A percentile compares a stretch with the other conserved stretches of the same genome.
phyloP scores from a whole-genome alignment of 2,888 invertebrate genomes.

The Sminthurides aquaticus region DNA sequence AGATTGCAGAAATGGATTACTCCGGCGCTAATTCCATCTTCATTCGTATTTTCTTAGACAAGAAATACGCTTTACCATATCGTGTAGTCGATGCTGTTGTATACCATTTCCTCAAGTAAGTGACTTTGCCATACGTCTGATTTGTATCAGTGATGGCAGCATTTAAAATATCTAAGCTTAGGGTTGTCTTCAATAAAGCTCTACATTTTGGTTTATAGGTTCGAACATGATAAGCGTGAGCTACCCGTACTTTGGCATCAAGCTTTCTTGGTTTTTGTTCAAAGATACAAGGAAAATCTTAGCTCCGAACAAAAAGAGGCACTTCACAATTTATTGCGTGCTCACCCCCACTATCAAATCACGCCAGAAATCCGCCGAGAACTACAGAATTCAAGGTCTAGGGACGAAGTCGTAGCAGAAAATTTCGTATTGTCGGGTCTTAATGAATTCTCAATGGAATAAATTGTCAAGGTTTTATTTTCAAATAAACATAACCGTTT shows the following conservation, averaged over 20 bases:
- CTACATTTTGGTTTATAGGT: no score
- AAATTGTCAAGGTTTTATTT: constrained; percentile 9
- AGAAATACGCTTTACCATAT: constrained; percentile 94
- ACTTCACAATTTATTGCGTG: constrained; percentile 66
- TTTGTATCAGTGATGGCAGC: neutral
- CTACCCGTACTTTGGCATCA: constrained; percentile 98
- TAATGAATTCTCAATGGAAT: constrained; percentile 18
- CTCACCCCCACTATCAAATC: constrained; percentile 59
- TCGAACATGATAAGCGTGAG: constrained; percentile 70
- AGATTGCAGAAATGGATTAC: constrained; percentile 96
- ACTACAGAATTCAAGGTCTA: constrained; percentile 70
- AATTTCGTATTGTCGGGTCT: constrained; percentile 10
- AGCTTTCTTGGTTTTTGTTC: constrained; percentile 82
- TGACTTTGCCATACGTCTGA: constrained; percentile 3
- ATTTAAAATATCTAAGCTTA: no score
- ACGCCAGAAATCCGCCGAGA: constrained; percentile 81
- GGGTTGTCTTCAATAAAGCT: no score
- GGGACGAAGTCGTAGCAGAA: constrained; percentile 53
- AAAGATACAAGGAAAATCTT: constrained; percentile 90
- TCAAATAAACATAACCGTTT: no score
- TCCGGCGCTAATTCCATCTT: constrained; percentile 94
- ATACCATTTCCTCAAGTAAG: constrained; percentile 82
- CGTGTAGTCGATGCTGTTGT: constrained; percentile 90
- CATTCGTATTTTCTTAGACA: constrained; percentile 85
- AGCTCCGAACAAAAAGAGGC: constrained; percentile 86